Conservation (phyloP, 2,113 vertebrate species). For the Odobenus rosmarus region DNA sequence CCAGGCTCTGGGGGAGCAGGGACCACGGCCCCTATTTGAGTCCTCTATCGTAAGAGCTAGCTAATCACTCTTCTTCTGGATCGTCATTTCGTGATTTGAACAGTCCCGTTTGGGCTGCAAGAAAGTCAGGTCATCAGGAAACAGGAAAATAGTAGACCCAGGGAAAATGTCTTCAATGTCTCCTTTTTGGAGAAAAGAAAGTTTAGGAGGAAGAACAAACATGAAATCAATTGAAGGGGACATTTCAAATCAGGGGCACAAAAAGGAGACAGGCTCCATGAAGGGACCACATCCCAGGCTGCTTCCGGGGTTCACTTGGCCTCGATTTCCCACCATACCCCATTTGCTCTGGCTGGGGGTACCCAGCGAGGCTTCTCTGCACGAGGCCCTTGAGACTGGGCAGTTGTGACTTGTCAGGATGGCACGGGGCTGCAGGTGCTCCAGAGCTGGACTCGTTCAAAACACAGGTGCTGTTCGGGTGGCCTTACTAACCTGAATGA, state of each 20-base stretch:
- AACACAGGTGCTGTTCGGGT: fast-evolving
- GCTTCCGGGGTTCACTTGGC: fast-evolving
- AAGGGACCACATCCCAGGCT: fast-evolving
- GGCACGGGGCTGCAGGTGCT: fast-evolving
- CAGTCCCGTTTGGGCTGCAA: background rate
- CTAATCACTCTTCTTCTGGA: background rate
- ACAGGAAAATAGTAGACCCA: background rate
- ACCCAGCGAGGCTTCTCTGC: fast-evolving
- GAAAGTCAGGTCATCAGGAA: too few species aligned
- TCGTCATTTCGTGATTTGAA: background rate
- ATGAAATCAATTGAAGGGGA: background rate
- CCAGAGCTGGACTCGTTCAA: fast-evolving
- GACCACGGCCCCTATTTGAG: fast-evolving
- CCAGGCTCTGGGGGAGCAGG: background rate
- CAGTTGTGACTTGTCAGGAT: fast-evolving
- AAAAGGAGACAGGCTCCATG: fast-evolving
- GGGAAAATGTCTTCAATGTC: fast-evolving
- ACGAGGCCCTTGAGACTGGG: background rate
- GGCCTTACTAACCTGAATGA: background rate
- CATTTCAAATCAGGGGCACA: background rate
- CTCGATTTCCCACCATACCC: fast-evolving
- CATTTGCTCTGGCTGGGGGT: fast-evolving
- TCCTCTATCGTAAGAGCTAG: fast-evolving
- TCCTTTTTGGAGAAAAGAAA: background rate
- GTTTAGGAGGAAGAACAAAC: background rate